Evolutionary conservation across 1,140 invertebrate species (phyloP).

Genomic region (Drosophila melanica): DNA sequence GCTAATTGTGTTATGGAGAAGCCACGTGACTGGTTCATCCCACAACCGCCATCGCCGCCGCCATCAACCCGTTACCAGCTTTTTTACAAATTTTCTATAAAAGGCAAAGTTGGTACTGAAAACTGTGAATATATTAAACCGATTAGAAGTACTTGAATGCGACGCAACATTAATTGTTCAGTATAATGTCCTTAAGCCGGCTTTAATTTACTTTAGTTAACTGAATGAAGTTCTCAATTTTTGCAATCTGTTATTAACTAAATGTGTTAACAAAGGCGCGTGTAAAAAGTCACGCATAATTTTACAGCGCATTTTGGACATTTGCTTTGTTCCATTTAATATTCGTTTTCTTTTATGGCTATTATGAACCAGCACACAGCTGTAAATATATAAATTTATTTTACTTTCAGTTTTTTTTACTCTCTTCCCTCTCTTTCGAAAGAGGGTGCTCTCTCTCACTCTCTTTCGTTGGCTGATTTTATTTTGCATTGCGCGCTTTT

Average conservation of each 20-base stretch:
- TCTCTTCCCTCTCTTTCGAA: constrained; percentile 12
- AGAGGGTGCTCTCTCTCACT: constrained; percentile 4
- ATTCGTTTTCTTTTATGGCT: constrained; percentile 40
- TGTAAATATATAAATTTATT: constrained; percentile 37
- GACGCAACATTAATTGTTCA: constrained; percentile 28
- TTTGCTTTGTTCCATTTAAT: constrained; percentile 34
- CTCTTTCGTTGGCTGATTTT: constrained; percentile 13
- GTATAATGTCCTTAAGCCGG: constrained; percentile 13
- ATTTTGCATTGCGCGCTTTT: constrained; percentile 57
- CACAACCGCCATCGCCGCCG: constrained; percentile 4
- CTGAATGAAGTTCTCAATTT: constrained; percentile 1
- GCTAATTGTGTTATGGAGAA: constrained; percentile 58
- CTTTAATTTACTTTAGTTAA: neutral
- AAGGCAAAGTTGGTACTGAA: constrained; percentile 19
- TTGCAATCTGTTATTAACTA: constrained; percentile 11
- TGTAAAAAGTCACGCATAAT: constrained; percentile 2
- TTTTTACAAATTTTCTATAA: constrained; percentile 36
- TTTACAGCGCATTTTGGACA: constrained; percentile 4
- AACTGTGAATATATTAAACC: constrained; percentile 17
- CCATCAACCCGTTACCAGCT: neutral
- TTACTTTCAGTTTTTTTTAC: constrained; percentile 29
- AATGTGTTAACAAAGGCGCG: constrained; percentile 19
- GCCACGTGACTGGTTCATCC: constrained; percentile 40
- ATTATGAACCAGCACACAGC: constrained; percentile 21
- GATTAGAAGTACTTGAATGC: constrained; percentile 23